Evolutionary conservation across 2,797 vertebrate genomes (phyloP).

Genomic region (Aulostomus chinensis): DNA sequence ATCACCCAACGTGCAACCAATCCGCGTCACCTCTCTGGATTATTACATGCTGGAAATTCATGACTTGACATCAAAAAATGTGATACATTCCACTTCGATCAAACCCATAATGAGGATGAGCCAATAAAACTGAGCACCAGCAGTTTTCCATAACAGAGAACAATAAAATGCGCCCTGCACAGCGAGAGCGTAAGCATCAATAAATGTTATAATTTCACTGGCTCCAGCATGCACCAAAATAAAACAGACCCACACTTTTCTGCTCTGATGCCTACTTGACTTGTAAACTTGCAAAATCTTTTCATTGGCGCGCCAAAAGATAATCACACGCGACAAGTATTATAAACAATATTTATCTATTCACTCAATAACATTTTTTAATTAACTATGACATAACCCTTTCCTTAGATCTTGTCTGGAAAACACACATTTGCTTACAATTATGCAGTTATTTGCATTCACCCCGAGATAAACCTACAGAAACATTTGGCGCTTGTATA

Average conservation of each 20-base stretch:
- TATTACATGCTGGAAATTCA: too few relatives aligned
- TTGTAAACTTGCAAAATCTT: slow-evolving; percentile 14
- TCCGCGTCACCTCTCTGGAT: slow-evolving; percentile 2
- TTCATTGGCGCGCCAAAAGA: slow-evolving; percentile 15
- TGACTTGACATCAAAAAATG: background rate
- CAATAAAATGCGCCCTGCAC: slow-evolving; percentile 27
- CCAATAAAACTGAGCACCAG: too few relatives aligned
- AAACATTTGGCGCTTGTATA: slow-evolving; percentile 3
- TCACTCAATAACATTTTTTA: slow-evolving; percentile 12
- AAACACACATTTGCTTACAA: too few relatives aligned
- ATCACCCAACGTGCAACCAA: slow-evolving; percentile 18
- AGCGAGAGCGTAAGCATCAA: slow-evolving; percentile 20
- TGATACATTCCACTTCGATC: background rate
- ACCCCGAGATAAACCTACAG: slow-evolving; percentile 6
- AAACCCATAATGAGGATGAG: too few relatives aligned
- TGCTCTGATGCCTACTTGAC: slow-evolving; percentile 27
- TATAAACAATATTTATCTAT: slow-evolving; percentile 20
- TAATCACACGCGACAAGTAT: too few relatives aligned
- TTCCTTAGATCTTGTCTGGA: too few relatives aligned
- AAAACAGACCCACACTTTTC: slow-evolving; percentile 33
- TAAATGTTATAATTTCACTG: slow-evolving; percentile 27
- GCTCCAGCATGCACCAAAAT: slow-evolving; percentile 3
- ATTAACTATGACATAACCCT: too few relatives aligned
- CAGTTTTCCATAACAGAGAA: slow-evolving; percentile 31
- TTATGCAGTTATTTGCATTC: too few relatives aligned